Conservation (phyloP, 1,140 invertebrate species). For the Mya arenaria region DNA sequence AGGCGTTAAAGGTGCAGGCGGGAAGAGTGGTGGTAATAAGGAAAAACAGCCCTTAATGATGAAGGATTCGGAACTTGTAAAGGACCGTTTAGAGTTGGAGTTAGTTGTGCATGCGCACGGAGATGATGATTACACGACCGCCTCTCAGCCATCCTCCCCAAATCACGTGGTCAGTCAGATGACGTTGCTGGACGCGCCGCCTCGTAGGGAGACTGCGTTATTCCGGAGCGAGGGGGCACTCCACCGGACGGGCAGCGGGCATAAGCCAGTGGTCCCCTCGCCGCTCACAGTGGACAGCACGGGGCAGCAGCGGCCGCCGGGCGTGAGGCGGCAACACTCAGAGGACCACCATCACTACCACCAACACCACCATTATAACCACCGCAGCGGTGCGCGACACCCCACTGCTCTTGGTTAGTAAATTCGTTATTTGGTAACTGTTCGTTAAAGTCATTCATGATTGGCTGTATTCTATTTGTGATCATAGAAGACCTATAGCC, state of each 20-base stretch:
- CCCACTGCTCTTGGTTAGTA: too few relatives aligned
- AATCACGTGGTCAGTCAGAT: neutral
- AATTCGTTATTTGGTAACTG: too few relatives aligned
- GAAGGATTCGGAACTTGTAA: conserved; percentile 3
- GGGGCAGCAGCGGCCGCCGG: neutral
- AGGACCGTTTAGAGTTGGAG: conserved; percentile 21
- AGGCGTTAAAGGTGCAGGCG: neutral
- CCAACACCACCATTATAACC: too few relatives aligned
- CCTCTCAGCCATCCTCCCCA: conserved; percentile 39
- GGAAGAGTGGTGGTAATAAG: conserved; percentile 5
- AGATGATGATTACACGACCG: neutral
- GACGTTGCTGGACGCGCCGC: conserved; percentile 1
- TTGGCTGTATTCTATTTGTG: too few relatives aligned
- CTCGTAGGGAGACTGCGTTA: conserved; percentile 9
- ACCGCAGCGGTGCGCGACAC: too few relatives aligned
- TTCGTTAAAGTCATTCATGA: too few relatives aligned
- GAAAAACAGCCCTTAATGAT: neutral
- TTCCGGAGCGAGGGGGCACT: conserved; percentile 64
- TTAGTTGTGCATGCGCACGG: neutral
- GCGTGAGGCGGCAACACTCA: conserved; percentile 5
- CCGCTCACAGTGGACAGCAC: conserved; percentile 16
- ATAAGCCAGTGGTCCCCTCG: conserved; percentile 10
- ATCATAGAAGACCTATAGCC: too few relatives aligned
- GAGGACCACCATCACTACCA: conserved; percentile 25
- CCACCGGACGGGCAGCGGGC: conserved; percentile 8